phyloP scores from a whole-genome alignment of 2,797 vertebrate species.

The Pangasius djambal region DNA sequence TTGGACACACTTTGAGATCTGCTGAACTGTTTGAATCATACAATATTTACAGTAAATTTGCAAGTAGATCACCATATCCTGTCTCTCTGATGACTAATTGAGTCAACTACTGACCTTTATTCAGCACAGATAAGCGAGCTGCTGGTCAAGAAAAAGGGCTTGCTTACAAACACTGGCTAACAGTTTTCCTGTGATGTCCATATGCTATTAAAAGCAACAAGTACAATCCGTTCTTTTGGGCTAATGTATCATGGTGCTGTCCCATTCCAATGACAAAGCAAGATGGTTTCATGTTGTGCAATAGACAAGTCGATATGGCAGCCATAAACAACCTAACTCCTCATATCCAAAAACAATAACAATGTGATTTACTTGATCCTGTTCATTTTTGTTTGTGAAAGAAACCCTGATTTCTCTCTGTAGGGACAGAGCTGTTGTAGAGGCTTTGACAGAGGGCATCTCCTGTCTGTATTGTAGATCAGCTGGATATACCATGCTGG shows the following conservation, averaged over 20 bases:
- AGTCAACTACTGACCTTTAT: not conserved
- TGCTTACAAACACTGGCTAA: conserved; percentile 3
- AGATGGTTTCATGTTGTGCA: conserved; percentile 20
- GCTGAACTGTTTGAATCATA: not conserved
- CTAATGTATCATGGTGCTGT: not conserved
- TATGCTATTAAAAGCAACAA: conserved; percentile 26
- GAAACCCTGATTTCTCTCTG: conserved; percentile 1
- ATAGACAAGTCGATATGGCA: not conserved
- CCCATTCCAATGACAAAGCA: not conserved
- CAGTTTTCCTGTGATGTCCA: not conserved
- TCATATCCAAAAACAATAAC: conserved; percentile 8
- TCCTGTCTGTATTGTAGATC: not conserved
- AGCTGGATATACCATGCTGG: not conserved
- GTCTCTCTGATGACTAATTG: not conserved
- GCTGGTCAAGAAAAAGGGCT: not conserved
- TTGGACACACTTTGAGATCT: not conserved
- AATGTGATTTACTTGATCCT: conserved; percentile 30
- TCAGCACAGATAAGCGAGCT: conserved; percentile 8
- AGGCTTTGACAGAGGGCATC: not conserved
- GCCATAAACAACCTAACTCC: not conserved
- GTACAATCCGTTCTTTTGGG: conserved; percentile 12
- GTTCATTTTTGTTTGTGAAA: conserved; percentile 35
- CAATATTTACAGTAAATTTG: not conserved
- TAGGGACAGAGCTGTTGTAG: not conserved
- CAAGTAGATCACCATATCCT: not conserved